Percentiles rank a stretch among this genome's conserved stretches.
Evolutionary conservation across 2,888 invertebrate genomes (phyloP).

Genomic region (Tanytarsus gracilentus): DNA sequence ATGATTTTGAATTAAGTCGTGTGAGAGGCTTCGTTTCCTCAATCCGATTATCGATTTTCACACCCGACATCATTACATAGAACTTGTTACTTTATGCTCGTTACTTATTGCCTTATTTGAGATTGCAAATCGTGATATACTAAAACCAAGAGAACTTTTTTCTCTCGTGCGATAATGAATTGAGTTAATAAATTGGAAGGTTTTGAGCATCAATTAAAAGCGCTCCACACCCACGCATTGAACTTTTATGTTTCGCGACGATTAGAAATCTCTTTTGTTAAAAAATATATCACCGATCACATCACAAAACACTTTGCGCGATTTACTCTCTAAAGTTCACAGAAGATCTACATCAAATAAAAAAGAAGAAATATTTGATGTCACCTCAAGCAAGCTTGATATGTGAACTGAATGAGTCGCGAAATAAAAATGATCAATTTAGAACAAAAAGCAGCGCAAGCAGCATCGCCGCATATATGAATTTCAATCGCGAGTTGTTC

Average conservation of each 20-base stretch:
- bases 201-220: constrained; percentile 7
- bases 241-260: too few species aligned
- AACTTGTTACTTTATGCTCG: too few species aligned
- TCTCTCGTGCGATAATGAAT: too few species aligned
- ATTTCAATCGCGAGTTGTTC: constrained; percentile 25
- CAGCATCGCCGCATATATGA: constrained; percentile 7
- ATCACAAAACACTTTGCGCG: too few species aligned
- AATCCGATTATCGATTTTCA: background rate
- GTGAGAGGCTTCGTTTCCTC: constrained; percentile 23
- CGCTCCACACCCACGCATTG: background rate
- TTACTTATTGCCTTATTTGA: too few species aligned
- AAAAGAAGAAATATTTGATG: background rate
- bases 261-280: too few species aligned
- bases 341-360: background rate
- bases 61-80: constrained; percentile 25
- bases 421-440: constrained; percentile 24
- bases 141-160: too few species aligned
- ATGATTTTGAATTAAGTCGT: background rate
- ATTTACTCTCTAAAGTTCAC: too few species aligned
- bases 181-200: too few species aligned
- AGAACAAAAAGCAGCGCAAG: constrained; percentile 10
- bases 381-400: background rate
- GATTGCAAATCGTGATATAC: constrained; percentile 2
- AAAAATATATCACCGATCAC: too few species aligned
- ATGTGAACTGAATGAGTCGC: constrained; percentile 17